Evolutionary conservation across 2,113 vertebrate genomes (phyloP).

Genomic region (Phoxinus phoxinus): DNA sequence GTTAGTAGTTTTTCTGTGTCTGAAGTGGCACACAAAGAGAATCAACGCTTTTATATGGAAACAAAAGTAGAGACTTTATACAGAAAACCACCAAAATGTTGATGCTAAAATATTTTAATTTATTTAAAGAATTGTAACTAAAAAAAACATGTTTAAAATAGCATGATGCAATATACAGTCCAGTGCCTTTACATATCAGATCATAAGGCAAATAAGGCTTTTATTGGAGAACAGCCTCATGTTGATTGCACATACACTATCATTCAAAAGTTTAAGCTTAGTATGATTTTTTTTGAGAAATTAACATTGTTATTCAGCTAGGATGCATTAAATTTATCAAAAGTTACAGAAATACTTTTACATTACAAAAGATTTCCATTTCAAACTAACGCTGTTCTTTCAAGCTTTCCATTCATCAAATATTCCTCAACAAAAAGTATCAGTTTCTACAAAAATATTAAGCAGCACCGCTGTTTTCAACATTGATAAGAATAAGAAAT

Average conservation of each 20-base stretch:
- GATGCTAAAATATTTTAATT: not conserved
- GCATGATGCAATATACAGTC: not conserved
- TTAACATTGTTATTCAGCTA: not conserved
- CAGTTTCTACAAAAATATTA: not conserved
- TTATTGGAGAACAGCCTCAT: not conserved
- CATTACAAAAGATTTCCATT: not conserved
- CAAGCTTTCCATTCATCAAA: not conserved
- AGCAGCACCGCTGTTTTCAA: not conserved
- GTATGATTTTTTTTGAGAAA: not conserved
- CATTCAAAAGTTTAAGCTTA: not conserved
- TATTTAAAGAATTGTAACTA: not conserved
- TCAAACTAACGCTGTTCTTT: not conserved
- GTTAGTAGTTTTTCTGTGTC: not conserved
- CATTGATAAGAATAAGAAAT: not conserved
- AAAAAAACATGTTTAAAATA: not conserved
- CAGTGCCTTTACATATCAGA: not conserved
- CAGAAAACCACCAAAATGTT: not conserved
- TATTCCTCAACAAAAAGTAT: not conserved
- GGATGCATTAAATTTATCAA: not conserved
- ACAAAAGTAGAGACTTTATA: not conserved
- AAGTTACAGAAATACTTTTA: not conserved
- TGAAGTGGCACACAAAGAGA: not conserved
- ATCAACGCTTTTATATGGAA: not conserved
- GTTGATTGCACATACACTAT: not conserved
- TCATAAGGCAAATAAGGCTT: not conserved